Evolutionary conservation across 1,140 invertebrate species (phyloP), one percentile per base, ranked within the genome.

Genomic region (Hypothenemus hampei): DNA sequence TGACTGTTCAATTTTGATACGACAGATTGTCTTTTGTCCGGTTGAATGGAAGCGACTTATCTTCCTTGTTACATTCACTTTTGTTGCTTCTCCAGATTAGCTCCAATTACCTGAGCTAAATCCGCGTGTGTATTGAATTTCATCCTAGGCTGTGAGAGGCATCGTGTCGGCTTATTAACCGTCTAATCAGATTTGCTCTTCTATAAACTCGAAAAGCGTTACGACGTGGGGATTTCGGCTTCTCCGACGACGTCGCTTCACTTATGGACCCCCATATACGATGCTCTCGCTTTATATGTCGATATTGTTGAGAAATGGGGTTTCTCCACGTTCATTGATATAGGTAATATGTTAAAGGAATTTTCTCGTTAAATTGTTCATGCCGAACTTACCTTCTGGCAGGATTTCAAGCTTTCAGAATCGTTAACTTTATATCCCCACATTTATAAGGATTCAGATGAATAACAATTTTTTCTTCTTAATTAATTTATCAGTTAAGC

Each of bases 161-260:
- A 39, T 46, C 20, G 39, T 37, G 51, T 47, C 45, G 45, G 41
- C 41, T 56, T 47, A 47, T 47, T 47, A 56, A 53, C 50, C 45
- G 50, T 44, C 50, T 53, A 53, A 53, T 53, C 50, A 44, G 50
- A 53, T 53, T 53, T 53, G 19, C 50, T 44, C 41, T 44, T 44
- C 50, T 44, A 53, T 53, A 44, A 53, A 53, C 40, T 53, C 45
- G 50, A 53, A 53, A 53, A 53, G 50, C 50, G 39, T 53, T 53
- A 35, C 39, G 39, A 36, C n/a, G 23, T 29, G 50, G 21, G 36
- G 37, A 41, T 51, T 51, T 41, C 15, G 13, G 37, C 37, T 41
- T 49, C 26, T 47, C 35, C 37, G 37, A 20, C 26, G 35, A 49
- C 35, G 47, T 40, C 10, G 48, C 48, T 51, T 41, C n/a, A 40